Evolutionary conservation across 1,140 invertebrate species (phyloP).

Genomic region (Argopecten irradians): DNA sequence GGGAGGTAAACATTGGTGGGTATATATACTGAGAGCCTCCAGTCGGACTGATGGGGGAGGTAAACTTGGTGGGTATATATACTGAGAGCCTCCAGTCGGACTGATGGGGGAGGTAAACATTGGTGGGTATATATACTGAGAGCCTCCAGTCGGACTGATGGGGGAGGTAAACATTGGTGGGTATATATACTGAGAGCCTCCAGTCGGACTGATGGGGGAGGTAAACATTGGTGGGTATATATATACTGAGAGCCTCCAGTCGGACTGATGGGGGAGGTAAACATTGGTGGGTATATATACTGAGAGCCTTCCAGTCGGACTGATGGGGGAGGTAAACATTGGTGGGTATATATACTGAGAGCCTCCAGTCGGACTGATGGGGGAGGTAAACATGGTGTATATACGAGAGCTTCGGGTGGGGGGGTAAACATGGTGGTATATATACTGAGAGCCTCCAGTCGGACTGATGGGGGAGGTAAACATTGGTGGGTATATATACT

Average conservation of each 20-base stretch:
- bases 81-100: too few species aligned
- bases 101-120: background rate
- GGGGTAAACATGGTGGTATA: background rate
- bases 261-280: background rate
- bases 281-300: background rate
- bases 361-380: background rate
- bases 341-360: too few species aligned
- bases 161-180: background rate
- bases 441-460: too few species aligned
- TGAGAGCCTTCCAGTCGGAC: too few species aligned
- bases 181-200: too few species aligned
- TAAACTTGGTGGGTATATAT: background rate
- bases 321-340: background rate
- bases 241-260: too few species aligned
- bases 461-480: background rate
- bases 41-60: background rate
- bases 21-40: too few species aligned
- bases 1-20: background rate
- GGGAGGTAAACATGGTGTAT: background rate
- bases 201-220: background rate
- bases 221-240: background rate
- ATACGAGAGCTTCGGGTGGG: too few species aligned
- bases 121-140: too few species aligned
- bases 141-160: background rate
- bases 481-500: too few species aligned